Conservation (phyloP, 2,797 vertebrate genomes). For the Percopsis omiscomaycus region DNA sequence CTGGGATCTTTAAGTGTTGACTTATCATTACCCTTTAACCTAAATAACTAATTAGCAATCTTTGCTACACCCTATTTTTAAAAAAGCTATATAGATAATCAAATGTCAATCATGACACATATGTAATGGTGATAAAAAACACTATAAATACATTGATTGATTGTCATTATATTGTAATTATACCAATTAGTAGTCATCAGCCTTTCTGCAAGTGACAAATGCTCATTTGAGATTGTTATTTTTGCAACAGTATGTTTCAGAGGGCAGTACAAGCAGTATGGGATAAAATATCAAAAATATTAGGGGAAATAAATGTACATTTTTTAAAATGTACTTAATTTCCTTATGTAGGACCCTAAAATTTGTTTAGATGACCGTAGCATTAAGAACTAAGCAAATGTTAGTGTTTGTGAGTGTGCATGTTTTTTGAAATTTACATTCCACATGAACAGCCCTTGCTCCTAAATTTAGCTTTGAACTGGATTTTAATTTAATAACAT, state of each 20-base stretch:
- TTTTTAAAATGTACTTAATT: neutral
- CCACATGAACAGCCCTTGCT: too few relatives aligned
- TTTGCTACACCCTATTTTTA: neutral
- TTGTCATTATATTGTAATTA: slow-evolving; percentile 51
- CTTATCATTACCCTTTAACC: too few relatives aligned
- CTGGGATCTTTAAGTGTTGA: too few relatives aligned
- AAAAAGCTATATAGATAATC: slow-evolving; percentile 21
- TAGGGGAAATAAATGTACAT: slow-evolving; percentile 29
- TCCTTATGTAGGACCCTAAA: too few relatives aligned
- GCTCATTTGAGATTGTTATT: slow-evolving; percentile 34
- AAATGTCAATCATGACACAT: slow-evolving; percentile 26
- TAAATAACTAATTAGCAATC: too few relatives aligned
- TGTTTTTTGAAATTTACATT: too few relatives aligned
- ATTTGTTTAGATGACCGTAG: too few relatives aligned
- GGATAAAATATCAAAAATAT: slow-evolving; percentile 7
- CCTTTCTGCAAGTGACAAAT: slow-evolving; percentile 20
- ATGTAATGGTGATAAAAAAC: slow-evolving; percentile 6
- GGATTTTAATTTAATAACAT: too few relatives aligned
- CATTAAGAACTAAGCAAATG: too few relatives aligned
- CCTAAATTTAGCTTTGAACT: too few relatives aligned
- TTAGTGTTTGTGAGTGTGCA: too few relatives aligned
- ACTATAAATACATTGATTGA: slow-evolving; percentile 32
- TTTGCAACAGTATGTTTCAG: slow-evolving; percentile 31
- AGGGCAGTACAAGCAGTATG: neutral
- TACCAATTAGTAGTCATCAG: slow-evolving; percentile 46